Base-by-base conservation (phyloP, 2,888 invertebrate genomes). In the Folsomia manolachei region DNA sequence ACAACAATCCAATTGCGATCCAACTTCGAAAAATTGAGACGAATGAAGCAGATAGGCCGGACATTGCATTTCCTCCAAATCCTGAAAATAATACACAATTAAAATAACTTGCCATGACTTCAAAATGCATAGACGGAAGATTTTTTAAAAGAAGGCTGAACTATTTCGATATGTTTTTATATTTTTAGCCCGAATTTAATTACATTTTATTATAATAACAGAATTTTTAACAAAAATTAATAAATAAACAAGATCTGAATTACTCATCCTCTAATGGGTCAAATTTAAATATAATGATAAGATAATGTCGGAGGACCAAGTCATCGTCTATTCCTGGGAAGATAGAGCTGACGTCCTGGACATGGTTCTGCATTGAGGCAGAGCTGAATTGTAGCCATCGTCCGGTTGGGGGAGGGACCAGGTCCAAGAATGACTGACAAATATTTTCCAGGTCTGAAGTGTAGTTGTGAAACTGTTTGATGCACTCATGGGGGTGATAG, bases 51-150 rank as follows among this genome's bases (percentile, higher is more conserved):
- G 88, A 86, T 1, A 98, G 84, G 83, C 93, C 92, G 70, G 92
- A 91, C 11, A 92, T 91, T 0, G 94, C 95, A 82, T 92, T 95
- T 0, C 94, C 94, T 1, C 94, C 94, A 82, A 94, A 94, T 1
- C 93, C 39, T 9, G n/a, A n/a, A n/a, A n/a, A n/a, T n/a, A n/a
- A n/a, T n/a, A n/a, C n/a, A n/a, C n/a, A n/a, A n/a, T n/a, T n/a
- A n/a, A n/a, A n/a, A n/a, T n/a, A n/a, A n/a, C n/a, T n/a, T n/a
- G n/a, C n/a, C n/a, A n/a, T n/a, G n/a, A n/a, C n/a, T n/a, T n/a
- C n/a, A n/a, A n/a, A n/a, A n/a, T n/a, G n/a, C n/a, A n/a, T n/a
- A n/a, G n/a, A n/a, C n/a, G n/a, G n/a, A n/a, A n/a, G n/a, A n/a
- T n/a, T n/a, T n/a, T n/a, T n/a, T n/a, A n/a, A n/a, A n/a, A n/a